Evolutionary conservation across 2,797 vertebrate species (phyloP), one percentile per base, ranked within the genome.

Genomic region (Parambassis ranga): DNA sequence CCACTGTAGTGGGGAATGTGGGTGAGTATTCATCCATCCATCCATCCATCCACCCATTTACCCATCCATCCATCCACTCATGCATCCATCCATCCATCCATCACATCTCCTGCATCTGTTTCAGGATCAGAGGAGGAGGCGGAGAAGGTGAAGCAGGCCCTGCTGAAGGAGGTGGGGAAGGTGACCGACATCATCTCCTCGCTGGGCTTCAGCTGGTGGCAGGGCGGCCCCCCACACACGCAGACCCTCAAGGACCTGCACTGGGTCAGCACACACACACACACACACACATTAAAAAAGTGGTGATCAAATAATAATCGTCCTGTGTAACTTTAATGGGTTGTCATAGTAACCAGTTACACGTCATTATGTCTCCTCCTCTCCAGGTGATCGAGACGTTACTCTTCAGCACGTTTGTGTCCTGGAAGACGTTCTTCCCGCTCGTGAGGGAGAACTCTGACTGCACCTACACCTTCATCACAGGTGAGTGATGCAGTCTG

Each of bases 141-240:
- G 0, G 92, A 94, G 52, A 67, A 84, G 58, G 92, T 65, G 0
- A 93, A 92, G 53, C 79, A 85, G 64, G 76, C 43, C 10, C 71
- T 95, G 63, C 77, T 94, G 68, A 81, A 88, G 68, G 74, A 65
- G 1, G 90, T 91, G 36, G 93, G 92, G 7, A 92, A 90, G 74
- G 91, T 94, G 74, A 94, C 94, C 0, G 94, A 95, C n/a, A 62
- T 95, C 3, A 88, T 94, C 15, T 94, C 93, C 3, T 93, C 92
- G 48, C 77, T 95, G 79, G 94, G 94, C 51, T 94, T 95, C 90
- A 94, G 93, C 71, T 95, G 93, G 93, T 94, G 93, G 94, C 93
- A 94, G 78, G 91, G 92, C 2, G 94, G 94, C 2, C 91, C 92
- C 0, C 94, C 94, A 0, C 94, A 94, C 73, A 93, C 90, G 1